phyloP scores from a whole-genome alignment of 23 tunicate species.

The Clavelina lepadiformis region DNA sequence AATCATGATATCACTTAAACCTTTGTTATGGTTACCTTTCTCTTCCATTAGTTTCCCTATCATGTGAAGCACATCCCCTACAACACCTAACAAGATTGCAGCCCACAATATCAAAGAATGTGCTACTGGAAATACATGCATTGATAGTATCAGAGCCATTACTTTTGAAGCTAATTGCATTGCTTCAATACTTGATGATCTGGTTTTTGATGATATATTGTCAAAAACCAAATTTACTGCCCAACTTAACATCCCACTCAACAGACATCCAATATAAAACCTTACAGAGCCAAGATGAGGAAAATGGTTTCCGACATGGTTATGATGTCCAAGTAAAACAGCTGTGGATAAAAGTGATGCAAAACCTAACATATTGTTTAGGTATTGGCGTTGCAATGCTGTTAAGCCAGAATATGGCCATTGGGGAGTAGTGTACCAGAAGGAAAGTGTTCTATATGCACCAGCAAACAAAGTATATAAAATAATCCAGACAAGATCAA shows the following conservation, averaged over 20 bases:
- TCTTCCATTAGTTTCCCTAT: constrained; percentile 32
- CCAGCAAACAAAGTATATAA: constrained; percentile 57
- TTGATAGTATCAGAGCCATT: constrained; percentile 39
- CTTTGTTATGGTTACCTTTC: constrained; percentile 26
- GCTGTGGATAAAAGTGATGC: constrained; percentile 36
- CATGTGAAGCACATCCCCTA: constrained; percentile 62
- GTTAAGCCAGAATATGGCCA: constrained; percentile 80
- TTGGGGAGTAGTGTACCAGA: constrained; percentile 79
- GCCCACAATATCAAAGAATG: constrained; percentile 43
- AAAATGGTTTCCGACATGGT: constrained; percentile 35
- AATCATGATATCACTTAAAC: constrained; percentile 62
- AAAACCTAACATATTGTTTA: constrained; percentile 56
- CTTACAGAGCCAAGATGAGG: constrained; percentile 45
- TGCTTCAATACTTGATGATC: constrained; percentile 24
- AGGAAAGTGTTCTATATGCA: constrained; percentile 56
- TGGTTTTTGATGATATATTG: constrained; percentile 6
- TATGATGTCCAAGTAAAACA: constrained; percentile 70
- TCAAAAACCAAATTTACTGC: constrained; percentile 55
- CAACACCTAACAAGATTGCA: constrained; percentile 39
- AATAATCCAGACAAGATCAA: constrained; percentile 51
- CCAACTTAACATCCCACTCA: constrained; percentile 79
- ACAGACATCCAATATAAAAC: constrained; percentile 65
- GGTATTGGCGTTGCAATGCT: constrained; percentile 48
- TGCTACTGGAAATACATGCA: constrained; percentile 47
- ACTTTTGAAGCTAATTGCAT: constrained; percentile 63